These are phyloP conservation scores for Muntiacus muntjak DNA, from an alignment of 2,113 vertebrate species.

Conservation along the genomic window DNA sequence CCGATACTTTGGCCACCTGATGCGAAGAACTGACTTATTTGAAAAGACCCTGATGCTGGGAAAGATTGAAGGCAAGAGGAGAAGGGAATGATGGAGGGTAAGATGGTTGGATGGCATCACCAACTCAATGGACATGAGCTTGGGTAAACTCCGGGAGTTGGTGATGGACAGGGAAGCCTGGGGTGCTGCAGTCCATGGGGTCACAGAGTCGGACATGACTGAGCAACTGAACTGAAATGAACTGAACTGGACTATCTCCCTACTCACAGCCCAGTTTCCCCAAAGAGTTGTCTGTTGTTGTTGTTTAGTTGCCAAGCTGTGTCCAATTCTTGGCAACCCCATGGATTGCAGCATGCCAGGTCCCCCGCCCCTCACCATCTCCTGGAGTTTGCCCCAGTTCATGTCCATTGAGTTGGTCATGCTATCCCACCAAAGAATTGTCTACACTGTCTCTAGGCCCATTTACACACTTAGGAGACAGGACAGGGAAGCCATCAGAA, in stretches of 20 bases:
- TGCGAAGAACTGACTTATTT: neutral
- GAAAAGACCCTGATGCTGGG: neutral
- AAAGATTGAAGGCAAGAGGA: neutral
- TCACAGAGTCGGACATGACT: neutral
- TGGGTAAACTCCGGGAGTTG: neutral
- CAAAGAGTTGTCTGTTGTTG: neutral
- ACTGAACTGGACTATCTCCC: neutral
- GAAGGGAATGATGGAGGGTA: neutral
- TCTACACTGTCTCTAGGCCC: neutral
- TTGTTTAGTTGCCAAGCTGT: neutral
- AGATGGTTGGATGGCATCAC: neutral
- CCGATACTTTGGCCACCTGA: rapidly evolving
- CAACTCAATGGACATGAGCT: neutral
- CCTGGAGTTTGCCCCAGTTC: neutral
- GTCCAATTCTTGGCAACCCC: neutral
- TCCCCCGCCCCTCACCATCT: neutral
- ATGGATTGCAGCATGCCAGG: neutral
- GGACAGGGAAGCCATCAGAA: rapidly evolving
- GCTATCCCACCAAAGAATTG: neutral
- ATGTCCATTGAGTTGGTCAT: neutral
- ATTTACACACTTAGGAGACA: neutral
- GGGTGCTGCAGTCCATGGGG: rapidly evolving
- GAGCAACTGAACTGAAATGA: neutral
- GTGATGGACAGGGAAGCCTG: neutral
- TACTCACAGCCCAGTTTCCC: neutral